Evolutionary conservation across 2,797 vertebrate species (phyloP), one percentile per base, ranked within the genome.

Genomic region (Orestias chungarensis): DNA sequence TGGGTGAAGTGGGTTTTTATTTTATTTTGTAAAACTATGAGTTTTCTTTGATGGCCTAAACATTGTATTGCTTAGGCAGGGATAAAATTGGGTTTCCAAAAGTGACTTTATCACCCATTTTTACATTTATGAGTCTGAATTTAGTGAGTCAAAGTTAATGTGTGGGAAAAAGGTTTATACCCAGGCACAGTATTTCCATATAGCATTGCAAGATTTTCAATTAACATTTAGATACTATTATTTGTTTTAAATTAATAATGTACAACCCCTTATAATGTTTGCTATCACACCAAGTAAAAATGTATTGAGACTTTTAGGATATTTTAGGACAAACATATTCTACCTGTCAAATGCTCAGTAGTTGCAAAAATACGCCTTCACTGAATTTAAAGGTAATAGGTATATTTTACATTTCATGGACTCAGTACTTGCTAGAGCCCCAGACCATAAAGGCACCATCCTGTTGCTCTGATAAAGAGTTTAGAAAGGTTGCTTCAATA

Each of bases 1-100:
- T 86, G 72, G 52, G 64, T 89, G 85, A 66, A 82, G 71, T 73
- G 79, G 67, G 3, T 50, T 75, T 78, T n/a, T n/a, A n/a, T n/a
- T n/a, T n/a, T n/a, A n/a, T n/a, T n/a, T n/a, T 80, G 74, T 0
- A 14, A 72, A 70, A 73, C 74, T 71, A 25, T 42, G 12, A 25
- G 57, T 79, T 50, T 83, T 64, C 72, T 78, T 66, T 47, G 74
- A 72, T 81, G 73, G 79, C 70, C 44, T 73, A 55, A 43, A 69
- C 38, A 80, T 65, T 43, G 78, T 23, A 38, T 40, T 62, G 76
- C 72, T 73, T 57, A 61, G n/a, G 69, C 66, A 85, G 80, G 76
- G 83, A 70, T 47, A 66, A 75, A 66, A 70, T 23, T 25, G 50
- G 27, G 68, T 78, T 82, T 54, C 35, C 74, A 40, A 81, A 52